These are phyloP conservation scores for Nerophis ophidion DNA, from an alignment of 2,113 vertebrate species.

Conservation along the genomic window DNA sequence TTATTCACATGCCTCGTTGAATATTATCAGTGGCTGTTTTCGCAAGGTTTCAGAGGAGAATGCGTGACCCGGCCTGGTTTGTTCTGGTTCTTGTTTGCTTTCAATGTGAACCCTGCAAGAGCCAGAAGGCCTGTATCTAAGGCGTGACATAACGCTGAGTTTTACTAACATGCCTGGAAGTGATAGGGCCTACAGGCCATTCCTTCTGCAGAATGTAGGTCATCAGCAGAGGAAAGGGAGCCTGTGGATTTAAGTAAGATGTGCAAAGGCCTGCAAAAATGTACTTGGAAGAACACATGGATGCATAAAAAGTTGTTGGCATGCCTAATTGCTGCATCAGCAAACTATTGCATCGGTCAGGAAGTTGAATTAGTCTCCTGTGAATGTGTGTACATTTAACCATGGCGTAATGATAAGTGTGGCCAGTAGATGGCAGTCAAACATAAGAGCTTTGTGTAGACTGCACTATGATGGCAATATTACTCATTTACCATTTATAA, in stretches of 20 bases:
- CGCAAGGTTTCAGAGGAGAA: background rate
- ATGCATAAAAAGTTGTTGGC: background rate
- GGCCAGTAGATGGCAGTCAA: too few relatives aligned
- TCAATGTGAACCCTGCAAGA: constrained; percentile 24
- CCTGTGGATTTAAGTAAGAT: too few relatives aligned
- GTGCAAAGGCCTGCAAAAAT: too few relatives aligned
- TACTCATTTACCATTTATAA: too few relatives aligned
- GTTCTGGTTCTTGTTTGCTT: constrained; percentile 32
- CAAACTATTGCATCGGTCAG: too few relatives aligned
- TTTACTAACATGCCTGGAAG: background rate
- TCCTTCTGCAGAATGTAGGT: background rate
- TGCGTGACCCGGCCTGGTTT: constrained; percentile 30
- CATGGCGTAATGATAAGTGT: too few relatives aligned
- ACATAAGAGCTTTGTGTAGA: too few relatives aligned
- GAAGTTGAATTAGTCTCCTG: too few relatives aligned
- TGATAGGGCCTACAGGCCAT: background rate
- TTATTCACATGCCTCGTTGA: constrained; percentile 4
- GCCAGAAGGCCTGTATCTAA: background rate
- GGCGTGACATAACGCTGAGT: background rate
- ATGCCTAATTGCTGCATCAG: too few relatives aligned
- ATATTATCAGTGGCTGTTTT: constrained; percentile 3
- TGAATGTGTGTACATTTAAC: too few relatives aligned
- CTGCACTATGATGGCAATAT: too few relatives aligned
- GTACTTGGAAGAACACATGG: background rate
- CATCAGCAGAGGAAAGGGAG: background rate